These are phyloP conservation scores for Apotomis capreana DNA, from an alignment of 2,888 invertebrate species.

Conservation along the genomic window DNA sequence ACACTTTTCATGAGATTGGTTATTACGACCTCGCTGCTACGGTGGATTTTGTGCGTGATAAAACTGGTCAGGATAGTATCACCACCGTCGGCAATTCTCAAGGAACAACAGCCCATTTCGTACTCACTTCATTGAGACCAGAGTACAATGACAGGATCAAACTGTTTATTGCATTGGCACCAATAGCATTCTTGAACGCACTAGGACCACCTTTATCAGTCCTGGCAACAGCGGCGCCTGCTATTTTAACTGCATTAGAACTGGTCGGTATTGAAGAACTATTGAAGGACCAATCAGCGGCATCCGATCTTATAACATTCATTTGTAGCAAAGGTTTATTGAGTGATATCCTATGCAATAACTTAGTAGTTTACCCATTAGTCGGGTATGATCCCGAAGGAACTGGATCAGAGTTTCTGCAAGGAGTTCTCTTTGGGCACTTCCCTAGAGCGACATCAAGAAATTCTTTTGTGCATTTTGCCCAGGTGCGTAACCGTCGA, in stretches of 20 bases:
- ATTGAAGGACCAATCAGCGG: not conserved
- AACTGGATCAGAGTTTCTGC: slow-evolving; percentile 74
- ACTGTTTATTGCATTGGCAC: slow-evolving; percentile 66
- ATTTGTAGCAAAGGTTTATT: slow-evolving; percentile 46
- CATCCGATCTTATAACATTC: slow-evolving; percentile 1
- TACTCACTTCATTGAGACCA: slow-evolving; percentile 79
- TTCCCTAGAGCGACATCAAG: slow-evolving; percentile 54
- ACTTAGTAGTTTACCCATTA: slow-evolving; percentile 61
- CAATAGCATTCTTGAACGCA: slow-evolving; percentile 7
- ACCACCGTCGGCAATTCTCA: slow-evolving; percentile 88
- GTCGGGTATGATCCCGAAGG: slow-evolving; percentile 79
- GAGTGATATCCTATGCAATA: slow-evolving; percentile 47
- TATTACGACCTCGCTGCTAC: slow-evolving; percentile 77
- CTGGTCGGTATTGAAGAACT: slow-evolving; percentile 2
- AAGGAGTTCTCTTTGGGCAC: slow-evolving; percentile 47
- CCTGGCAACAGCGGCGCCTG: not conserved
- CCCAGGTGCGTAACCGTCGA: slow-evolving; percentile 46
- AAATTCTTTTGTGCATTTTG: slow-evolving; percentile 50
- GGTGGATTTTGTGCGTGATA: slow-evolving; percentile 65
- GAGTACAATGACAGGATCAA: slow-evolving; percentile 84
- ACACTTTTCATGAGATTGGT: slow-evolving; percentile 88
- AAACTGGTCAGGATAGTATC: slow-evolving; percentile 80
- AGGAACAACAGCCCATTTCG: slow-evolving; percentile 85
- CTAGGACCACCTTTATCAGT: slow-evolving; percentile 48
- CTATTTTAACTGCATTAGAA: not conserved